phyloP scores from a whole-genome alignment of 2,113 vertebrate species.

The Dromiciops gliroides region DNA sequence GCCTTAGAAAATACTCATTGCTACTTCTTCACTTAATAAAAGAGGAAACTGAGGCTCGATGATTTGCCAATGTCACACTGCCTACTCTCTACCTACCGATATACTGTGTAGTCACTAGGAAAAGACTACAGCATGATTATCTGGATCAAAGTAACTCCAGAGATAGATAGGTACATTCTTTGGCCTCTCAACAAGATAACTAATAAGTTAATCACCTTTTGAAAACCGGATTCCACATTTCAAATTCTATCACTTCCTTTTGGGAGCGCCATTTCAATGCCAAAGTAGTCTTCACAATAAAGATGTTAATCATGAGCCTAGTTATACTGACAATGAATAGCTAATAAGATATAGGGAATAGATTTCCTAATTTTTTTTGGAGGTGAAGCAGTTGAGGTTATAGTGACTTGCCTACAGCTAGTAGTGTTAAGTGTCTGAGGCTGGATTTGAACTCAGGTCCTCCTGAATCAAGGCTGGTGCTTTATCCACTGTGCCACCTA shows the following conservation, averaged over 20 bases:
- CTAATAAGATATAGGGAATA: background rate
- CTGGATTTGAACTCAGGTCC: too few relatives aligned
- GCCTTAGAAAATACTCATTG: background rate
- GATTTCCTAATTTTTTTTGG: background rate
- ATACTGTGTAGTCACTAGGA: background rate
- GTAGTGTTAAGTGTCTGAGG: too few relatives aligned
- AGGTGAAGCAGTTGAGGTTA: too few relatives aligned
- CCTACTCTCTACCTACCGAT: background rate
- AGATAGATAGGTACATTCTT: background rate
- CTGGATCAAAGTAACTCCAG: constrained; percentile 7
- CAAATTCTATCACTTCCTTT: background rate
- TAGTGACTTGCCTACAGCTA: too few relatives aligned
- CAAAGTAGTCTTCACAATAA: background rate
- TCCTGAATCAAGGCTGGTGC: too few relatives aligned
- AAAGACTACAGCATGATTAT: background rate
- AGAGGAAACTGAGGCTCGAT: background rate
- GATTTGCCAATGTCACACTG: background rate
- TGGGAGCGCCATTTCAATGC: background rate
- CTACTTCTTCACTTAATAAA: background rate
- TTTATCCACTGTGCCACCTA: too few relatives aligned
- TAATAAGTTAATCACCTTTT: background rate
- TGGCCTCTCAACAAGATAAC: background rate
- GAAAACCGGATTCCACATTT: background rate
- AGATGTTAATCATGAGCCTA: background rate
- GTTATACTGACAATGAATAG: background rate